phyloP scores from a whole-genome alignment of 53 echinoderm and acorn worm genomes.

The Astropecten irregularis region DNA sequence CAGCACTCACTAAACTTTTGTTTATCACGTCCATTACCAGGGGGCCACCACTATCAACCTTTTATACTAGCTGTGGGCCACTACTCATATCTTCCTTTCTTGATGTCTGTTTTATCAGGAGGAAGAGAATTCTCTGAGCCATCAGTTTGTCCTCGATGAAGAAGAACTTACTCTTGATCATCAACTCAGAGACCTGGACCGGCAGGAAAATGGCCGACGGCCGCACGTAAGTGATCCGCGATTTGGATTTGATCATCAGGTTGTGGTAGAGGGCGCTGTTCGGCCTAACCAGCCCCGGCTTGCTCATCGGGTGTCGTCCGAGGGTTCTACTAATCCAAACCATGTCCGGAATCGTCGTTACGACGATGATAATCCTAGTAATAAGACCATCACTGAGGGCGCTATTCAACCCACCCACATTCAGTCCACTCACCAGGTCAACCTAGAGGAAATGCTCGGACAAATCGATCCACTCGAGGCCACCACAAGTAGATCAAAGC shows the following conservation, averaged over 20 bases:
- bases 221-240: background rate
- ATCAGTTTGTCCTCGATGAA: background rate
- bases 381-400: background rate
- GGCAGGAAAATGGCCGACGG: background rate
- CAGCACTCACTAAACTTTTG: too few relatives aligned
- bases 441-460: too few relatives aligned
- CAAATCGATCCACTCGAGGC: too few relatives aligned
- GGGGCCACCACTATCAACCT: too few relatives aligned
- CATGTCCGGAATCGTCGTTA: background rate
- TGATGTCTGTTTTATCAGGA: too few relatives aligned
- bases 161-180: background rate
- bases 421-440: background rate
- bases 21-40: too few relatives aligned
- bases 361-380: background rate
- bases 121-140: constrained; percentile 15
- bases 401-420: background rate
- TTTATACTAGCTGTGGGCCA: too few relatives aligned
- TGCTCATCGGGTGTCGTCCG: background rate
- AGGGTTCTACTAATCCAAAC: background rate
- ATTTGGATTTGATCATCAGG: background rate
- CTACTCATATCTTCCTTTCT: too few relatives aligned
- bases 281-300: background rate
- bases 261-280: background rate
- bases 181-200: background rate
- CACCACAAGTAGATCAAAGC: background rate